Evolutionary conservation across 2,797 vertebrate genomes (phyloP).

Genomic region (Clarias fuscus): DNA sequence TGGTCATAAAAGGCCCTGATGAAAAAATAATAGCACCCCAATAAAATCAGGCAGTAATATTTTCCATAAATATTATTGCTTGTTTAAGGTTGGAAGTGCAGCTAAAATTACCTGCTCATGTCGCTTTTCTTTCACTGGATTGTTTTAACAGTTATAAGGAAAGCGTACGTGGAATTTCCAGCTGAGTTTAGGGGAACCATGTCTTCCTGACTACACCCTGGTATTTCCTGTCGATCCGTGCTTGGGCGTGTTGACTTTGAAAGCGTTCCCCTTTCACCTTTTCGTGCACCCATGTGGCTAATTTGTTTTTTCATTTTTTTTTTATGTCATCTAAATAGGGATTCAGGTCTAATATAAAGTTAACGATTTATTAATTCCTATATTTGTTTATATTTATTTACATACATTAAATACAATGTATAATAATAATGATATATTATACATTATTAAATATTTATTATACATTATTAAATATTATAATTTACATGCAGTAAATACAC

Average conservation of each 20-base stretch:
- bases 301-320: background rate
- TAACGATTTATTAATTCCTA: background rate
- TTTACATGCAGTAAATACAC: too few relatives aligned
- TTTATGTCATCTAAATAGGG: background rate
- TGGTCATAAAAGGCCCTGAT: background rate
- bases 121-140: constrained; percentile 42
- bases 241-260: constrained; percentile 73
- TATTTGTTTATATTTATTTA: background rate
- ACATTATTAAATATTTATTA: too few relatives aligned
- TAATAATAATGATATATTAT: too few relatives aligned
- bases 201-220: constrained; percentile 76
- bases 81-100: constrained; percentile 50
- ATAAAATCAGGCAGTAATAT: background rate
- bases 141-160: constrained; percentile 53
- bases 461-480: too few relatives aligned
- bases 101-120: constrained; percentile 56
- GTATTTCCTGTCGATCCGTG: constrained; percentile 72
- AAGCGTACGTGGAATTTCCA: constrained; percentile 74
- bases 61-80: background rate
- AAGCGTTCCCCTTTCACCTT: constrained; percentile 50
- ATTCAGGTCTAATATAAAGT: background rate
- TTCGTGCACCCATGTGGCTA: constrained; percentile 29
- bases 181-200: constrained; percentile 63
- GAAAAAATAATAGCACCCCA: background rate
- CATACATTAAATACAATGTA: background rate